A percentile compares a stretch with the other conserved stretches of the same genome.
Conservation (phyloP, 2,888 invertebrate genomes). For the Eretmocerus hayati region DNA sequence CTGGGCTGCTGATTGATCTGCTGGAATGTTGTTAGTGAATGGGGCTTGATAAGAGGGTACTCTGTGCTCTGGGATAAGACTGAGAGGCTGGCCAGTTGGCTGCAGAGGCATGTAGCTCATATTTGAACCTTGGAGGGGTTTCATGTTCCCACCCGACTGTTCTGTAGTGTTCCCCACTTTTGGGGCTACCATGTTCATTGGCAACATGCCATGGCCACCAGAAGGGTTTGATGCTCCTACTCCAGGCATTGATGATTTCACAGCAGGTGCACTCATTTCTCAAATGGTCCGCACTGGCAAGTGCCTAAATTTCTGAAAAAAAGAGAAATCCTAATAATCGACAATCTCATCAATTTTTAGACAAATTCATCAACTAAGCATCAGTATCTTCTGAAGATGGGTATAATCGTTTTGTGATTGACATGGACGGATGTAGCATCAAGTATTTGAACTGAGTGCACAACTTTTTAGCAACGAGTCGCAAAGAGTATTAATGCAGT, state of each 20-base stretch:
- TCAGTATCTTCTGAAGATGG: too few species aligned
- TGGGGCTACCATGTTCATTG: conserved; percentile 44
- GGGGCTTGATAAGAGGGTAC: conserved; percentile 37
- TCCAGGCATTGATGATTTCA: conserved; percentile 43
- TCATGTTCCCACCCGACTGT: conserved; percentile 33
- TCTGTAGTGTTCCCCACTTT: conserved; percentile 39
- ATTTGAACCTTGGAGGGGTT: conserved; percentile 37
- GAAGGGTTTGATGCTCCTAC: conserved; percentile 40
- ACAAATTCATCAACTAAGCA: too few species aligned
- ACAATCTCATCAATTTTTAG: too few species aligned
- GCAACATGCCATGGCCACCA: conserved; percentile 40
- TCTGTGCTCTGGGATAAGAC: conserved; percentile 45
- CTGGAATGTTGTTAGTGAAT: conserved; percentile 26
- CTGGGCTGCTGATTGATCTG: conserved; percentile 26
- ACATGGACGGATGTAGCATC: too few species aligned
- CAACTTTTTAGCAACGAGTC: too few species aligned
- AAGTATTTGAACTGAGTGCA: too few species aligned
- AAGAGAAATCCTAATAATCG: too few species aligned
- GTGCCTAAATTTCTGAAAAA: too few species aligned
- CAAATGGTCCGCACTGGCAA: too few species aligned
- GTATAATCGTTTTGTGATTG: too few species aligned
- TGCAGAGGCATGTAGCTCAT: conserved; percentile 37
- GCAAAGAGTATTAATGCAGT: too few species aligned
- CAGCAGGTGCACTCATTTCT: conserved; percentile 43
- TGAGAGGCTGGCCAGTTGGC: conserved; percentile 40